phyloP scores from a whole-genome alignment of 2,113 vertebrate genomes.

The Scolopax mira region DNA sequence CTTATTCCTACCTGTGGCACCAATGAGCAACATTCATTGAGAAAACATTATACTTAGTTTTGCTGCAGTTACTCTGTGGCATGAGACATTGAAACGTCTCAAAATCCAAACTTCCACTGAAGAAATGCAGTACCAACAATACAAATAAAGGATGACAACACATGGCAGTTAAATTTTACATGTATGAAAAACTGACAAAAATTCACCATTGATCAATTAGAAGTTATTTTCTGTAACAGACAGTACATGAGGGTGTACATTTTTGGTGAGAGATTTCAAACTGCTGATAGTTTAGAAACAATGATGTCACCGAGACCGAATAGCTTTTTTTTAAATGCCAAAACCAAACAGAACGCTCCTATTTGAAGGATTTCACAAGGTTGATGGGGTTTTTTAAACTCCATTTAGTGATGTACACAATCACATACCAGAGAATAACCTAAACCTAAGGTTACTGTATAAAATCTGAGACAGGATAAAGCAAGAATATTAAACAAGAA shows the following conservation, averaged over 20 bases:
- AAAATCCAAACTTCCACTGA: not conserved
- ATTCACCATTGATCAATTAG: not conserved
- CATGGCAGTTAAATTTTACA: not conserved
- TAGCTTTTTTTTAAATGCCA: not conserved
- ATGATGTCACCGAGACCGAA: not conserved
- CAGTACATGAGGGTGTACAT: not conserved
- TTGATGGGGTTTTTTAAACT: not conserved
- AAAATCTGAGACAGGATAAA: not conserved
- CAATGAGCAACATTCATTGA: not conserved
- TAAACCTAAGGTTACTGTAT: not conserved
- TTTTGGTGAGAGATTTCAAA: not conserved
- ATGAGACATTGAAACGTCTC: not conserved
- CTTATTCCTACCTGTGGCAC: slow-evolving; percentile 79
- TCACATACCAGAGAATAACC: not conserved
- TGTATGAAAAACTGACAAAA: not conserved
- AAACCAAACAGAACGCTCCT: not conserved
- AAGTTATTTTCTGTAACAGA: not conserved
- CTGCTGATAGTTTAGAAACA: not conserved
- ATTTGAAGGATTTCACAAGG: not conserved
- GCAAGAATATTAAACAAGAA: not conserved
- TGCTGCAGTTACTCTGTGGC: not conserved
- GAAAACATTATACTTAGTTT: not conserved
- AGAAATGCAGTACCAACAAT: not conserved
- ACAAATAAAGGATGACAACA: not conserved
- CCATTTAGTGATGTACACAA: not conserved